Base-by-base conservation (phyloP, 2,113 vertebrate species). In the Vulpes vulpes region DNA sequence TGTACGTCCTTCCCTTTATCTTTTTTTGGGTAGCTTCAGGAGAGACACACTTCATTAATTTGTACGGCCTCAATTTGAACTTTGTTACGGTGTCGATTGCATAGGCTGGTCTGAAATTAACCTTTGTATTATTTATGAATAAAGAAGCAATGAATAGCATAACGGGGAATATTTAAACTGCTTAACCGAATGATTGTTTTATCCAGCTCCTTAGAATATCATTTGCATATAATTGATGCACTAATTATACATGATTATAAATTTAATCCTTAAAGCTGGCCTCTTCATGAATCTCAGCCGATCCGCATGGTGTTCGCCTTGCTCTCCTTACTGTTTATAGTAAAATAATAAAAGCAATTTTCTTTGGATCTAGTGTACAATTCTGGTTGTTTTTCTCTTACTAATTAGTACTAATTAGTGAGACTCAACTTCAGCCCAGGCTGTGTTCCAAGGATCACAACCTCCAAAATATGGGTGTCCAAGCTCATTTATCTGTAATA, bases 201-300 rank as follows among this genome's bases (percentile, higher is more conserved):
- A 95, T 85, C 90, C 74, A 92, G 74, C 67, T 96, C 94, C 97
- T 97, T 96, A 93, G 97, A 93, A 95, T 38, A 83, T 49, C 79
- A 95, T 98, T 97, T 97, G 71, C 89, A 78, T 97, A 94, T 92
- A 96, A 97, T 96, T 97, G 95, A 96, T 96, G 64, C 73, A 78
- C 85, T 95, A 97, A 98, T 97, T 97, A 96, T 82, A 89, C 53
- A n/a, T 64, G 53, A 91, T 97, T 97, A 97, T 97, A 76, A 97
- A 96, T 95, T 84, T 97, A 90, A 96, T 96, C 89, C 86, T 91
- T 95, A 94, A 97, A 95, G 83, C 86, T 80, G 83, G 76, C 55
- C 93, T 94, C 93, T 89, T 35, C 38, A 35, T 89, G 89, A 59
- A 86, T 95, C 86, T 97, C 80, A 11, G n/a, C 85, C 49, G 51